These are phyloP conservation scores for Drosophila helvetica DNA, from an alignment of 2,888 invertebrate genomes.

Conservation along the genomic window DNA sequence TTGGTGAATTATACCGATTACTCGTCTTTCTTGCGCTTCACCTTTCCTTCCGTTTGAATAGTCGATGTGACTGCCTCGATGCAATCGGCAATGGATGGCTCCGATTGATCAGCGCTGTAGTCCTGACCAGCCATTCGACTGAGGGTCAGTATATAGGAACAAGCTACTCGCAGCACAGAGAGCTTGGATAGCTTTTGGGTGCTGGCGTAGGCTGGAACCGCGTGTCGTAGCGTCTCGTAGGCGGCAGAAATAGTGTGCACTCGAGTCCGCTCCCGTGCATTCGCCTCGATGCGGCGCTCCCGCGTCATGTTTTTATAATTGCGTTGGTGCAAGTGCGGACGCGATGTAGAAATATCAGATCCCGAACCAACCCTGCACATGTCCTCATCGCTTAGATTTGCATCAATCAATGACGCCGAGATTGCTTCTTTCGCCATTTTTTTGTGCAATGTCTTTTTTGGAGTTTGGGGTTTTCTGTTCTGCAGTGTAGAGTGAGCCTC, in stretches of 20 bases:
- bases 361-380: slow-evolving; percentile 13
- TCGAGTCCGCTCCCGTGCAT: slow-evolving; percentile 95
- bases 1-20: slow-evolving; percentile 45
- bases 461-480: slow-evolving; percentile 20
- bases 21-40: slow-evolving; percentile 93
- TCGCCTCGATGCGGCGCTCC: slow-evolving; percentile 96
- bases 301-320: slow-evolving; percentile 98
- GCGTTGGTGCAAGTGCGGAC: slow-evolving; percentile 88
- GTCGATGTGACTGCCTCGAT: slow-evolving; percentile 95
- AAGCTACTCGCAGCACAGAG: slow-evolving; percentile 95
- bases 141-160: slow-evolving; percentile 95
- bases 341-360: slow-evolving; percentile 56
- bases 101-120: slow-evolving; percentile 86
- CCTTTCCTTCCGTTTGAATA: slow-evolving; percentile 95
- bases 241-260: slow-evolving; percentile 98
- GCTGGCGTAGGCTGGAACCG: slow-evolving; percentile 95
- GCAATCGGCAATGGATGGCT: slow-evolving; percentile 89
- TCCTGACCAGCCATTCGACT: slow-evolving; percentile 90
- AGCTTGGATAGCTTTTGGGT: slow-evolving; percentile 97
- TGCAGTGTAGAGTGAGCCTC: background rate
- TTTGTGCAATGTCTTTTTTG: slow-evolving; percentile 30
- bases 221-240: slow-evolving; percentile 92
- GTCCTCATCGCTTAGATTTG: slow-evolving; percentile 29
- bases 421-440: background rate
- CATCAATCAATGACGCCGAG: background rate